A percentile compares a stretch with the other conserved stretches of the same genome.
Conservation (phyloP, 2,888 invertebrate genomes). For the Mylabris sibirica region DNA sequence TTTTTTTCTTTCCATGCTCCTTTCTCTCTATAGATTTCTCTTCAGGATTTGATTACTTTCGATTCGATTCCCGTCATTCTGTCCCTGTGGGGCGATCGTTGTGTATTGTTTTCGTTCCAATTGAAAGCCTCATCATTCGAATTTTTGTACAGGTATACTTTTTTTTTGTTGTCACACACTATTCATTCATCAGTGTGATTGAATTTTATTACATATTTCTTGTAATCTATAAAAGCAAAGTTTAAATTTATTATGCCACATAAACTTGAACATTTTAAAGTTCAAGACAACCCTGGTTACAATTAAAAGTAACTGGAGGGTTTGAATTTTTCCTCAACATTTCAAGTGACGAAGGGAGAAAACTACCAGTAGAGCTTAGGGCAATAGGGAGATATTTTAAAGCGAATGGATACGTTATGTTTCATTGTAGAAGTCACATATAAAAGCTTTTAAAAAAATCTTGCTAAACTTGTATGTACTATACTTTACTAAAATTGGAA, state of each 20-base stretch:
- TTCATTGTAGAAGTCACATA: background rate
- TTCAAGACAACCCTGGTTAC: background rate
- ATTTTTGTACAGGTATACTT: background rate
- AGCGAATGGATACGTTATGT: constrained; percentile 1
- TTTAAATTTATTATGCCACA: constrained; percentile 1
- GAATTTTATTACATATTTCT: background rate
- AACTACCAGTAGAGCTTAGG: background rate
- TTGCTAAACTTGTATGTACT: background rate
- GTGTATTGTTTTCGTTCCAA: constrained; percentile 8
- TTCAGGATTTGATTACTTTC: constrained; percentile 1
- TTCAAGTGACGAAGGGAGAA: constrained; percentile 4
- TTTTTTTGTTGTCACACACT: background rate
- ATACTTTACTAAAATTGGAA: background rate
- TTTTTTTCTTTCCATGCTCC: background rate
- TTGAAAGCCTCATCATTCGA: constrained; percentile 3
- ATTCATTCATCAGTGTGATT: background rate
- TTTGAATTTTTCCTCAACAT: background rate
- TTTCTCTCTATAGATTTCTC: constrained; percentile 8
- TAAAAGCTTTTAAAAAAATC: background rate
- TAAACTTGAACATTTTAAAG: background rate
- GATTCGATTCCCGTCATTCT: background rate
- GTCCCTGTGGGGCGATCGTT: background rate
- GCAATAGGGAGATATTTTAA: background rate
- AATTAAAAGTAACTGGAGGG: constrained; percentile 3
- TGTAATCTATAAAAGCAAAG: background rate